Percentiles rank a stretch among this genome's conserved stretches.
Evolutionary conservation across 2,888 invertebrate species (phyloP).

Genomic region (Eumacrocentrus americanus): DNA sequence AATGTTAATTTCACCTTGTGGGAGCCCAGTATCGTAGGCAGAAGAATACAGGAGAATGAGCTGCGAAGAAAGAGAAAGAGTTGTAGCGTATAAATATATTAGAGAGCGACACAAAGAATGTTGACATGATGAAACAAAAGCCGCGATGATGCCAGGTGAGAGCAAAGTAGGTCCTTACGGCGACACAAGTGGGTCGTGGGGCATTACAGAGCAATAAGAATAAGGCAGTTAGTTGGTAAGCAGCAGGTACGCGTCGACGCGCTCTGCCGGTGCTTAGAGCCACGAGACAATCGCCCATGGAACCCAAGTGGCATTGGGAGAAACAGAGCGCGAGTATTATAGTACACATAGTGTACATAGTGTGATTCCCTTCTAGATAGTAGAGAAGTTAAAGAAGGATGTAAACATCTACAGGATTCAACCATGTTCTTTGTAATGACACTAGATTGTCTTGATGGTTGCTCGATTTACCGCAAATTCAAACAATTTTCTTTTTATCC

Average conservation of each 20-base stretch:
- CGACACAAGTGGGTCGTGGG: conserved; percentile 31
- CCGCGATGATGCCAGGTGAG: conserved; percentile 13
- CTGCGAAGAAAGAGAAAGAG: conserved; percentile 11
- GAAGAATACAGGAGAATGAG: background rate
- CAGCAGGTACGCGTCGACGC: conserved; percentile 40
- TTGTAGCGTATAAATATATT: too few species aligned
- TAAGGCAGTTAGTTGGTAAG: conserved; percentile 24
- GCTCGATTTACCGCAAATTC: conserved; percentile 10
- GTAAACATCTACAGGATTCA: background rate
- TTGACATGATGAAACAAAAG: conserved; percentile 17
- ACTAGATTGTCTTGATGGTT: background rate
- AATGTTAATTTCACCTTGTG: background rate
- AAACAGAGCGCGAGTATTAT: conserved; percentile 45
- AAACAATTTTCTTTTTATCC: background rate
- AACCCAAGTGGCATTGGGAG: conserved; percentile 28
- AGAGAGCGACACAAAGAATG: conserved; percentile 13
- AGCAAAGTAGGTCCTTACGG: conserved; percentile 19
- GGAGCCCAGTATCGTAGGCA: background rate
- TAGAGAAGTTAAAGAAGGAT: background rate
- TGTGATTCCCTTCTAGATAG: too few species aligned
- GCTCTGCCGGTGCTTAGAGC: conserved; percentile 43
- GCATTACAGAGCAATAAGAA: conserved; percentile 22
- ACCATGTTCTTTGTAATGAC: background rate
- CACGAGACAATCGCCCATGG: conserved; percentile 31
- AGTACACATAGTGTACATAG: too few species aligned